phyloP scores from a whole-genome alignment of 2,797 vertebrate genomes.

The Pseudotriccus pelzelni region DNA sequence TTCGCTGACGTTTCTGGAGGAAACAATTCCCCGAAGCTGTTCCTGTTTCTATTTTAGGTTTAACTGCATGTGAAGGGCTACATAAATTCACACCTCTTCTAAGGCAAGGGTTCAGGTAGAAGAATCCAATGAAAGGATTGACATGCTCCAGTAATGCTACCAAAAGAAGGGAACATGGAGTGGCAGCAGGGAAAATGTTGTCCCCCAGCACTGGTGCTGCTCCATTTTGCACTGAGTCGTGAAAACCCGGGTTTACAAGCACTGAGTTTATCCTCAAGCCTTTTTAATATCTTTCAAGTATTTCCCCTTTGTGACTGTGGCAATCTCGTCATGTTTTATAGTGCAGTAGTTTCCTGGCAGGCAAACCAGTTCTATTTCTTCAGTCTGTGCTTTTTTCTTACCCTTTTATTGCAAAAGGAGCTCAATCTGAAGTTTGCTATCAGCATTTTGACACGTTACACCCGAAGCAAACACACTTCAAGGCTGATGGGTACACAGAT shows the following conservation, averaged over 20 bases:
- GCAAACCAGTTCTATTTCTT: background rate
- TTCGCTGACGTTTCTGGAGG: background rate
- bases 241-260: background rate
- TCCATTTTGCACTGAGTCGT: background rate
- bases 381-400: conserved; percentile 60
- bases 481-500: background rate
- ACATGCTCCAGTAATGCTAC: background rate
- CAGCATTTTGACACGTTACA: background rate
- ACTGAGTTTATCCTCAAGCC: background rate
- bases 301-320: background rate
- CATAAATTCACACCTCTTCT: background rate
- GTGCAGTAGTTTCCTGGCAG: background rate
- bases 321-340: background rate
- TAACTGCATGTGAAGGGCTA: background rate
- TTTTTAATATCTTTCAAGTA: background rate
- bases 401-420: conserved; percentile 5
- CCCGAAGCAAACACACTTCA: background rate
- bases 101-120: background rate
- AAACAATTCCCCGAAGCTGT: background rate
- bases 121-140: background rate
- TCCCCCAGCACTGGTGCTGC: background rate
- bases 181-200: background rate
- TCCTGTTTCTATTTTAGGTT: background rate
- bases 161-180: background rate
- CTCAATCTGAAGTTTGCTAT: background rate